Base-by-base conservation (phyloP, 2,888 invertebrate species). In the Melieria omissa region DNA sequence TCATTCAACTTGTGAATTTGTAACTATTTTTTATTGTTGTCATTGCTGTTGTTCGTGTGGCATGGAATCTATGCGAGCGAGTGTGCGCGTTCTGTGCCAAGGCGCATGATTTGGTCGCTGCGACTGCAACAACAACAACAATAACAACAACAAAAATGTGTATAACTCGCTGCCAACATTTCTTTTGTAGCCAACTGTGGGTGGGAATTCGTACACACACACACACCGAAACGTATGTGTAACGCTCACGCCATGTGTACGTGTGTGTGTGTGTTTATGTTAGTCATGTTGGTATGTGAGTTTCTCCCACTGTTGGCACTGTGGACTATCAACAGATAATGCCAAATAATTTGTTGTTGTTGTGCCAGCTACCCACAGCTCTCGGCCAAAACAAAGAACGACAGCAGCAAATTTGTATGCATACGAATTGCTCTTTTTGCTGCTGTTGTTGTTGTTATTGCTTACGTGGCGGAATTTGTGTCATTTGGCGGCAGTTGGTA, bases 1-100 rank as follows among this genome's bases (percentile, higher is more conserved):
- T 81, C 83, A 80, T 78, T 80, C 77, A 82, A 78, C 77, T 77
- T 77, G 74, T 74, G 74, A 72, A 76, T 77, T 76, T 76, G 76
- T 74, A 73, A 69, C 29, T 65, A 64, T 69, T 47, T 10, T 45
- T 47, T 62, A 46, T 12, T n/a, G 46, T 42, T 41, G 46, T 57
- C 14, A 55, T 16, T 63, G 54, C 46, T 29, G 44, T 29, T 29
- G 29, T 29, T 47, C 29, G 29, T 61, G 41, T 62, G 6, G 29
- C 29, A 29, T 29, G 2, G 29, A 3, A 29, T 29, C 29, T 29
- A 29, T 29, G 29, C 29, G 29, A 29, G 29, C 29, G 29, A 29
- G 45, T 47, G 14, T 62, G 62, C n/a, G 14, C 29, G 29, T 29
- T 29, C 29, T 29, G 29, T 29, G 29, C 29, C 29, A 29, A 29